These are phyloP conservation scores for Maniola jurtina DNA, from an alignment of 1,140 invertebrate species.

Conservation along the genomic window DNA sequence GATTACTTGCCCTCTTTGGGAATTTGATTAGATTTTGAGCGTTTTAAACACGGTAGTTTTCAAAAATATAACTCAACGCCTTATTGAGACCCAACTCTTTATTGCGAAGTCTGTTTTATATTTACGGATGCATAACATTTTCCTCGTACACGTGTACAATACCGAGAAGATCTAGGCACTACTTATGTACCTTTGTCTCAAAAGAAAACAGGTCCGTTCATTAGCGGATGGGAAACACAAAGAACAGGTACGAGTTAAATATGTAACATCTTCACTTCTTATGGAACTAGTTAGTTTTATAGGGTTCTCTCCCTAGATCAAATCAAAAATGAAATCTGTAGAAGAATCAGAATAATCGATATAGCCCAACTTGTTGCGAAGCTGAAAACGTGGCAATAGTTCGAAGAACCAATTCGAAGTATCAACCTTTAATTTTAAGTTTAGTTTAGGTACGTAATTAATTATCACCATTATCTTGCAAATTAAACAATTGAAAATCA, in stretches of 20 bases:
- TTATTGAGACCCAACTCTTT: not conserved
- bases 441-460: too few species aligned
- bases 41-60: too few species aligned
- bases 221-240: slow-evolving; percentile 4
- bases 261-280: slow-evolving; percentile 14
- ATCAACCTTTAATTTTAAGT: too few species aligned
- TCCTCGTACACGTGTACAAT: not conserved
- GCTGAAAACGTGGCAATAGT: too few species aligned
- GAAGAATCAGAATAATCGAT: too few species aligned
- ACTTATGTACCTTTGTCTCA: slow-evolving; percentile 18
- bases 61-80: too few species aligned
- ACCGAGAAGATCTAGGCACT: slow-evolving; percentile 23
- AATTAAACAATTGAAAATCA: too few species aligned
- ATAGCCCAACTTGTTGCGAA: too few species aligned
- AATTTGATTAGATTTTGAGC: too few species aligned
- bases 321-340: not conserved
- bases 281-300: slow-evolving; percentile 10
- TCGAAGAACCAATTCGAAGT: not conserved
- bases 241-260: slow-evolving; percentile 13
- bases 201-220: slow-evolving; percentile 13
- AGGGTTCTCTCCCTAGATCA: not conserved
- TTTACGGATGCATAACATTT: not conserved
- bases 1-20: too few species aligned
- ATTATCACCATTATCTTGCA: too few species aligned
- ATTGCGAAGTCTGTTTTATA: too few species aligned